Evolutionary conservation across 2,797 vertebrate species (phyloP).

Genomic region (Emydoidea blandingii): DNA sequence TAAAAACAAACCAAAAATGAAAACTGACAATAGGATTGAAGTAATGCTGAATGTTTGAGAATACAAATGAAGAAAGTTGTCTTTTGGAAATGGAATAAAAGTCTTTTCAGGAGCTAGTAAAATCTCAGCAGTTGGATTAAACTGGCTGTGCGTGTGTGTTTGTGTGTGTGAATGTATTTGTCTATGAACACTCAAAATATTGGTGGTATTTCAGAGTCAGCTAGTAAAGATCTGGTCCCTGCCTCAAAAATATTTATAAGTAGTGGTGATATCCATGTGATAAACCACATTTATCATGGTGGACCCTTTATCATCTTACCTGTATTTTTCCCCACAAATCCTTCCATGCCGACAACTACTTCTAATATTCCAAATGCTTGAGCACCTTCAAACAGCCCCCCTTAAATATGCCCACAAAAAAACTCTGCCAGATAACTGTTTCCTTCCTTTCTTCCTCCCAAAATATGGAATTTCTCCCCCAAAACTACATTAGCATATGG

Average conservation of each 20-base stretch:
- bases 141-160: neutral
- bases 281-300: neutral
- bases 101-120: neutral
- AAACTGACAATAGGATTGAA: neutral
- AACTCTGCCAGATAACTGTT: neutral
- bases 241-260: neutral
- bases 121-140: neutral
- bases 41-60: neutral
- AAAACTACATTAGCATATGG: neutral
- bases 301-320: neutral
- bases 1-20: neutral
- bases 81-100: neutral
- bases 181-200: neutral
- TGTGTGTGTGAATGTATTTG: fast-evolving
- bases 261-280: neutral
- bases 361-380: neutral
- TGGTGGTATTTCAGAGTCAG: neutral
- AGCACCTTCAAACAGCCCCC: neutral
- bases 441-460: neutral
- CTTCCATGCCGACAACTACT: neutral
- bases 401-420: neutral
- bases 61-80: neutral
- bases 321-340: neutral
- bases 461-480: neutral
- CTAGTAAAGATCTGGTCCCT: neutral